Percentiles rank a stretch among this genome's conserved stretches.
Evolutionary conservation across 1,140 invertebrate species (phyloP).

Genomic region (silkworm (Bombyx mori)): DNA sequence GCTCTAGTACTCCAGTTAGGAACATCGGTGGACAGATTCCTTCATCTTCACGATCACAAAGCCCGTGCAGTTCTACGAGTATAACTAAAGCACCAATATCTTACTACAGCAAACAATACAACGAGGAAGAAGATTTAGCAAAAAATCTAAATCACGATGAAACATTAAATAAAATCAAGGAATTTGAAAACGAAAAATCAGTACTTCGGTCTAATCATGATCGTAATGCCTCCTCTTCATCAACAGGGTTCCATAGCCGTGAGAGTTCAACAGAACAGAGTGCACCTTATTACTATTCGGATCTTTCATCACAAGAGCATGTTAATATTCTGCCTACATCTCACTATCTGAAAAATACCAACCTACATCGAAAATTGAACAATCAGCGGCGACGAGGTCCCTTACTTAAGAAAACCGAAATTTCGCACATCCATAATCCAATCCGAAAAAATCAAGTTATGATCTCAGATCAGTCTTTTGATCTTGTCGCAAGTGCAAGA

Average conservation of each 20-base stretch:
- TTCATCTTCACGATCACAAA: constrained; percentile 43
- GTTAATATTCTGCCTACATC: constrained; percentile 58
- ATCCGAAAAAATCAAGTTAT: constrained; percentile 71
- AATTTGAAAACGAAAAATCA: constrained; percentile 58
- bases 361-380: constrained; percentile 73
- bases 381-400: constrained; percentile 75
- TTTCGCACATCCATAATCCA: constrained; percentile 85
- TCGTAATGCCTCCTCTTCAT: constrained; percentile 39
- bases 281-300: constrained; percentile 90
- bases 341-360: constrained; percentile 66
- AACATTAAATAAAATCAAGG: constrained; percentile 58
- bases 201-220: constrained; percentile 37
- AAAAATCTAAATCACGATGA: constrained; percentile 58
- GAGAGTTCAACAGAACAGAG: constrained; percentile 73
- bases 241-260: constrained; percentile 63
- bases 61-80: constrained; percentile 44
- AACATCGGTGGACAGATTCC: constrained; percentile 29
- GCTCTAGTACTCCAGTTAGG: constrained; percentile 41
- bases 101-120: constrained; percentile 63
- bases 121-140: constrained; percentile 46
- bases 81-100: constrained; percentile 54
- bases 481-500: constrained; percentile 75
- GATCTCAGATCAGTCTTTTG: constrained; percentile 62
- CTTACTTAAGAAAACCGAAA: constrained; percentile 78
- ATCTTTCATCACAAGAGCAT: constrained; percentile 75